A percentile compares a stretch with the other conserved stretches of the same genome.
Conservation (phyloP, 2,888 invertebrate species). For the Epiblema foenella region DNA sequence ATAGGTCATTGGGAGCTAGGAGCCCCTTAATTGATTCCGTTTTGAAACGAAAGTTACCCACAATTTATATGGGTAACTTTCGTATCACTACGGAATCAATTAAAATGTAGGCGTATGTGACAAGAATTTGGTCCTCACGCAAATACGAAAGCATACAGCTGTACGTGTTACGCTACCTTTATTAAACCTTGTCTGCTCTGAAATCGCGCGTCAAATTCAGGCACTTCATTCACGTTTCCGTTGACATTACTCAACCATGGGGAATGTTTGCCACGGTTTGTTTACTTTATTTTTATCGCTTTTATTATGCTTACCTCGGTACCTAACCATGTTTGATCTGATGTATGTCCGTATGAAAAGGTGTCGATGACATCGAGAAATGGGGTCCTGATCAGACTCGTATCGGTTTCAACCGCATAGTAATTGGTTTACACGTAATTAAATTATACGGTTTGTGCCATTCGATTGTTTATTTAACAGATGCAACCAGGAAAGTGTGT, state of each 20-base stretch:
- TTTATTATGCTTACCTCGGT: background rate
- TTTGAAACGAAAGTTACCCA: no score
- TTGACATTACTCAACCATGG: background rate
- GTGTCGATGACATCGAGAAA: background rate
- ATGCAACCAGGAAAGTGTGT: constrained; percentile 34
- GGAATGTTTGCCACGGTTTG: background rate
- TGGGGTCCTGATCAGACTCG: background rate
- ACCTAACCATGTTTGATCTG: background rate
- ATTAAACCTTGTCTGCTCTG: background rate
- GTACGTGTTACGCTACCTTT: background rate
- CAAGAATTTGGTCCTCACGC: no score
- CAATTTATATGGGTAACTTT: no score
- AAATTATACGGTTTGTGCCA: constrained; percentile 23
- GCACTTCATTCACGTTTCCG: background rate
- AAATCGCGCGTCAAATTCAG: background rate
- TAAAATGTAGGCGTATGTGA: no score
- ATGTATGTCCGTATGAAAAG: background rate
- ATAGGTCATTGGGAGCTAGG: no score
- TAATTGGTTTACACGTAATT: constrained; percentile 36
- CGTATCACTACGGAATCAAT: no score
- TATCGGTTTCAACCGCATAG: constrained; percentile 22
- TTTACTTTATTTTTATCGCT: constrained; percentile 1
- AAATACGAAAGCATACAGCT: background rate
- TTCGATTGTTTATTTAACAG: constrained; percentile 36
- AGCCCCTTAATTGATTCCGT: no score